Conservation (phyloP, 2,797 vertebrate genomes). For the Monodelphis domestica region DNA sequence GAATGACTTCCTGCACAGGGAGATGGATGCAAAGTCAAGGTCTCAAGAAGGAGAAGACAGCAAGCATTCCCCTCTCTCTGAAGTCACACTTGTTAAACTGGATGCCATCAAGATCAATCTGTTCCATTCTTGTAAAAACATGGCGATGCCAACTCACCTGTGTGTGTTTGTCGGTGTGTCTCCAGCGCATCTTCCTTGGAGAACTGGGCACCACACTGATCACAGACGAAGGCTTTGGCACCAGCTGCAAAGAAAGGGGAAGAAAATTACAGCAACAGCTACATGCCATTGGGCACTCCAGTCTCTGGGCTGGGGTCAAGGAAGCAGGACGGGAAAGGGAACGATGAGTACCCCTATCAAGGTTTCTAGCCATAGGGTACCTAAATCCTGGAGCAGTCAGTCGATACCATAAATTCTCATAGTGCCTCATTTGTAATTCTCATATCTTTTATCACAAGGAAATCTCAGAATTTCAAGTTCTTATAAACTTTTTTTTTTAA, state of each 20-base stretch:
- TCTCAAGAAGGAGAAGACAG: fast-evolving
- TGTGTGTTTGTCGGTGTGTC: constrained; percentile 95
- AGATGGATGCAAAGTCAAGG: background rate
- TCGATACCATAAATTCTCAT: background rate
- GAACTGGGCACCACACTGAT: constrained; percentile 98
- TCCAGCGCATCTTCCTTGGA: constrained; percentile 97
- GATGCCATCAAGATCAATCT: background rate
- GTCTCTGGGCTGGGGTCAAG: background rate
- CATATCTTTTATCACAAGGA: background rate
- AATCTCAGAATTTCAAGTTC: background rate
- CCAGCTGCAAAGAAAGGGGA: constrained; percentile 86
- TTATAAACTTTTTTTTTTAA: background rate
- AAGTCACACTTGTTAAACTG: fast-evolving
- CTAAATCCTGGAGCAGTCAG: background rate
- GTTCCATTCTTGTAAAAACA: fast-evolving
- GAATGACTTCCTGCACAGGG: background rate
- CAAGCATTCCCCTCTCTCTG: background rate
- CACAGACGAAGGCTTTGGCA: constrained; percentile 97
- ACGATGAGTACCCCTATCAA: background rate
- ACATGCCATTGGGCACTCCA: fast-evolving
- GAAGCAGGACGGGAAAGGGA: background rate
- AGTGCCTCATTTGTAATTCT: background rate
- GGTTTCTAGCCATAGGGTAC: background rate
- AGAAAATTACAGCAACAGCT: constrained; percentile 7
- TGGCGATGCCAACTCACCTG: constrained; percentile 86